Conservation (phyloP, 2,113 vertebrate species). For the Peromyscus maniculatus region DNA sequence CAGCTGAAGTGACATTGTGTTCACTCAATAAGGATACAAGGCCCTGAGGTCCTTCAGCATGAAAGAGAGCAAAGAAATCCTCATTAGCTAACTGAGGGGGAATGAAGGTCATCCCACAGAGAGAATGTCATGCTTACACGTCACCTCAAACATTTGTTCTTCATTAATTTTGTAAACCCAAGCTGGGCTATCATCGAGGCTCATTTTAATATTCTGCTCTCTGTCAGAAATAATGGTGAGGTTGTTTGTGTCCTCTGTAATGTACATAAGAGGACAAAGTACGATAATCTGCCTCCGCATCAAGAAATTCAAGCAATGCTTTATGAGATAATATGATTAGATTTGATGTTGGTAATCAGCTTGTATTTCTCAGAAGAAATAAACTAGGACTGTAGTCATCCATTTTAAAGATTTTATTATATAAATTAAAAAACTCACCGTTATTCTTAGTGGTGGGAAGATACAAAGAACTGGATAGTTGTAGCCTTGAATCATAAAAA, state of each 20-base stretch:
- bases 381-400: conserved; percentile 65
- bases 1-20: conserved; percentile 89
- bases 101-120: conserved; percentile 89
- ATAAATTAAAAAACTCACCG: conserved; percentile 53
- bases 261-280: conserved; percentile 69
- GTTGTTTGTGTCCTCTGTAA: conserved; percentile 80
- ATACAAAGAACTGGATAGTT: conserved; percentile 24
- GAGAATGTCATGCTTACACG: conserved; percentile 85
- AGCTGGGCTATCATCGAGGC: conserved; percentile 85
- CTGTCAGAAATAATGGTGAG: conserved; percentile 82
- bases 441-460: conserved; percentile 60
- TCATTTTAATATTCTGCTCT: conserved; percentile 85
- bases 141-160: conserved; percentile 89
- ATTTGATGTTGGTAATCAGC: conserved; percentile 75
- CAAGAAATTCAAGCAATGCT: conserved; percentile 75
- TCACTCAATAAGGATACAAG: conserved; percentile 90
- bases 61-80: conserved; percentile 89
- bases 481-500: conserved; percentile 58
- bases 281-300: conserved; percentile 76
- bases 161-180: conserved; percentile 90
- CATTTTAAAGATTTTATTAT: conserved; percentile 71
- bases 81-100: conserved; percentile 89
- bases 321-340: conserved; percentile 75
- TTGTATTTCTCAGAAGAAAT: conserved; percentile 80
- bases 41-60: conserved; percentile 87